Conservation (phyloP, 1,140 invertebrate genomes). For the Chlorops oryzae region DNA sequence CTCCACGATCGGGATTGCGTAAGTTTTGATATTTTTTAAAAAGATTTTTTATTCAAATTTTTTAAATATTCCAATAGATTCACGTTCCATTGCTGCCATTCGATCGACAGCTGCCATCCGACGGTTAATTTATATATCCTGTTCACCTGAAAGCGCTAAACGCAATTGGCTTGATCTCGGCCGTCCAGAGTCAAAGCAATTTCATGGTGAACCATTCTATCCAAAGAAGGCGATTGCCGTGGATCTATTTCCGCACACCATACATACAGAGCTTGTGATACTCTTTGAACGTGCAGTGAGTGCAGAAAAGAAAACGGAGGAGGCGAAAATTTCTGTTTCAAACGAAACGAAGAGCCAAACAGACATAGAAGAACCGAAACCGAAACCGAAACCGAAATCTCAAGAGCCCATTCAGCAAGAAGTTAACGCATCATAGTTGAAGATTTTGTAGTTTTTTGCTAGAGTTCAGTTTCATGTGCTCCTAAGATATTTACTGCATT, state of each 20-base stretch:
- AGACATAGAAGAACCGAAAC: background rate
- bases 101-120: constrained; percentile 69
- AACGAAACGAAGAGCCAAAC: background rate
- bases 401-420: background rate
- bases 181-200: constrained; percentile 71
- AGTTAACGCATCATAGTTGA: no score
- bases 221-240: constrained; percentile 76
- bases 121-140: constrained; percentile 84
- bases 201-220: constrained; percentile 73
- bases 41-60: background rate
- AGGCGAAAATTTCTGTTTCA: no score
- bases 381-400: background rate
- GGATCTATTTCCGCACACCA: constrained; percentile 91
- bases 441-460: no score
- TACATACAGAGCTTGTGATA: constrained; percentile 81
- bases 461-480: no score
- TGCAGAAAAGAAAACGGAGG: background rate
- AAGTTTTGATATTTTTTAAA: constrained; percentile 44
- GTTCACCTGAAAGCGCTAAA: constrained; percentile 76
- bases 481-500: no score
- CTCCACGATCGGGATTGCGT: constrained; percentile 90
- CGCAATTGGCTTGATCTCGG: constrained; percentile 88
- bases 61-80: constrained; percentile 51
- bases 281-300: constrained; percentile 62
- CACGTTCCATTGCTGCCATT: constrained; percentile 70